A percentile compares a stretch with the other conserved stretches of the same genome.
Conservation (phyloP, 2,113 vertebrate species). For the Menidia beryllina region DNA sequence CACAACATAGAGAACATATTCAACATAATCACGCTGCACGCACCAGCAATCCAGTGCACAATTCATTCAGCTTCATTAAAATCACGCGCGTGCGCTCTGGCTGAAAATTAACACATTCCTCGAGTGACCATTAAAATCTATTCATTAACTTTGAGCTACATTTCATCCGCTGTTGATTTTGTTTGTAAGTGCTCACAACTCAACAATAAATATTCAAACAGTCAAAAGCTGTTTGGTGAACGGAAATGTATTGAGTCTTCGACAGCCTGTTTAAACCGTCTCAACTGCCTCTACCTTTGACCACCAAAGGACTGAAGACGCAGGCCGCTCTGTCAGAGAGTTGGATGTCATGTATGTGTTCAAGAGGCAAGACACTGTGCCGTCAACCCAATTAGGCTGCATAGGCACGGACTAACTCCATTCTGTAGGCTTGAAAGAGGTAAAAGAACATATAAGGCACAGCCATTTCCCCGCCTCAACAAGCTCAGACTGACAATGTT, state of each 20-base stretch:
- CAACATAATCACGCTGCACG: slow-evolving; percentile 34
- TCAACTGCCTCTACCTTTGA: slow-evolving; percentile 32
- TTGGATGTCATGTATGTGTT: slow-evolving; percentile 51
- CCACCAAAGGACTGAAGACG: slow-evolving; percentile 35
- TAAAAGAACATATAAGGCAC: slow-evolving; percentile 55
- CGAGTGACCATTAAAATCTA: slow-evolving; percentile 61
- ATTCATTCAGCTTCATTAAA: slow-evolving; percentile 65
- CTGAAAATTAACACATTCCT: slow-evolving; percentile 54
- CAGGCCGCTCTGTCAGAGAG: slow-evolving; percentile 41
- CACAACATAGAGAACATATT: slow-evolving; percentile 44
- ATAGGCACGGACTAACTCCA: slow-evolving; percentile 62
- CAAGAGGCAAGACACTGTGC: slow-evolving; percentile 52
- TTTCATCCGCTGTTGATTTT: slow-evolving; percentile 51
- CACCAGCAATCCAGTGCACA: slow-evolving; percentile 43
- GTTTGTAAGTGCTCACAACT: slow-evolving; percentile 44
- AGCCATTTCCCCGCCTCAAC: slow-evolving; percentile 21
- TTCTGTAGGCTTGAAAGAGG: slow-evolving; percentile 70
- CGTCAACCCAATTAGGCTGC: slow-evolving; percentile 71
- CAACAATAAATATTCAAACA: slow-evolving; percentile 55
- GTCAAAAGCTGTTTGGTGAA: slow-evolving; percentile 22
- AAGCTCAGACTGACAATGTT: slow-evolving; percentile 4
- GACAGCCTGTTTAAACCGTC: slow-evolving; percentile 50
- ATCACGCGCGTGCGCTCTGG: background rate
- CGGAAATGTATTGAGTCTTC: slow-evolving; percentile 11
- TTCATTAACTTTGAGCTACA: slow-evolving; percentile 55